phyloP scores from a whole-genome alignment of 2,113 vertebrate genomes.

The Chlorodrepanis virens region DNA sequence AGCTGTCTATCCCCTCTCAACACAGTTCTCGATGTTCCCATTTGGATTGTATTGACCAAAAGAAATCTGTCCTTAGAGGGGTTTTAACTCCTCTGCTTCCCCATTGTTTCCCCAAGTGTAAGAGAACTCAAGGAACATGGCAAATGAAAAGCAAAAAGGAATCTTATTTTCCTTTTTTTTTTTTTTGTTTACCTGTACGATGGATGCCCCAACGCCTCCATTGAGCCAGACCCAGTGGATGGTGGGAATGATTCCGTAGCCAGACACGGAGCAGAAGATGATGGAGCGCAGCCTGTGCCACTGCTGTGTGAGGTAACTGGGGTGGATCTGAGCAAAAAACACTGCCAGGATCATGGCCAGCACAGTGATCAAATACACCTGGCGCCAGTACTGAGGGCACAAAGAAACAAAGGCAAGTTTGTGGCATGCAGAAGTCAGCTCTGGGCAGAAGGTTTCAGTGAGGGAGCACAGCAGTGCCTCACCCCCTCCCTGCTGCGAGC shows the following conservation, averaged over 20 bases:
- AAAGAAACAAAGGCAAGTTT: background rate
- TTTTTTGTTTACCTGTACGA: conserved; percentile 83
- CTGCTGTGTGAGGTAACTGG: conserved; percentile 89
- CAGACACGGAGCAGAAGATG: conserved; percentile 88
- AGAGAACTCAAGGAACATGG: background rate
- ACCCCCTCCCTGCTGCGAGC: accelerated
- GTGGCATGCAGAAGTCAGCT: background rate
- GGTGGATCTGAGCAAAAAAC: conserved; percentile 96
- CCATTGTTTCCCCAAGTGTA: accelerated
- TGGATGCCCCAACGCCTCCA: conserved; percentile 83
- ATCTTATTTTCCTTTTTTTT: background rate
- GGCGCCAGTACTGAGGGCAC: conserved; percentile 88
- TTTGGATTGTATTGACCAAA: accelerated
- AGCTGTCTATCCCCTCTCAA: background rate
- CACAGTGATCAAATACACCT: conserved; percentile 91
- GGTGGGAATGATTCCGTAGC: conserved; percentile 89
- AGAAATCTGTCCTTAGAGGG: background rate
- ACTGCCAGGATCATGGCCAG: conserved; percentile 91
- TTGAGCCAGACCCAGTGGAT: conserved; percentile 93
- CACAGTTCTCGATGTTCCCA: no score
- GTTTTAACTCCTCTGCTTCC: background rate
- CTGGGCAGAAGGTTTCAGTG: background rate
- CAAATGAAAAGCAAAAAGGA: background rate
- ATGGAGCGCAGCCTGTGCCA: conserved; percentile 88
- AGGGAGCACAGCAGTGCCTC: accelerated